Evolutionary conservation across 1,140 invertebrate species (phyloP).

Genomic region (Maconellicoccus hirsutus): DNA sequence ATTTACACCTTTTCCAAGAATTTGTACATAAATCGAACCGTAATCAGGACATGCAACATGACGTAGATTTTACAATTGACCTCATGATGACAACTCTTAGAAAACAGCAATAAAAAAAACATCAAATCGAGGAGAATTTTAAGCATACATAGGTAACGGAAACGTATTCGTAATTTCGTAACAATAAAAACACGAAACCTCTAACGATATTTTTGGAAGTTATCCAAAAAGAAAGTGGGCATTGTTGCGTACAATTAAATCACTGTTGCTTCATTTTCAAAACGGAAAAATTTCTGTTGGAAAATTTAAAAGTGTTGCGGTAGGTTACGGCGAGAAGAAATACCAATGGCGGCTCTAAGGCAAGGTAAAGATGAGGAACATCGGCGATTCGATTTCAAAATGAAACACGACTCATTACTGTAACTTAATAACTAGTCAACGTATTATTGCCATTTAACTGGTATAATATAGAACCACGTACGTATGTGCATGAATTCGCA

Average conservation of each 20-base stretch:
- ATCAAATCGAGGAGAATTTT: too few species aligned
- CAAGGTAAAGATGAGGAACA: neutral
- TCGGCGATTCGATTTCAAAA: neutral
- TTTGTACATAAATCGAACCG: too few species aligned
- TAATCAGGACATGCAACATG: too few species aligned
- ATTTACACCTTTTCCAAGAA: too few species aligned
- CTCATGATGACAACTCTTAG: too few species aligned
- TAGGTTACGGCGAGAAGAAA: too few species aligned
- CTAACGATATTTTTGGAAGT: neutral
- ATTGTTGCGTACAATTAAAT: neutral
- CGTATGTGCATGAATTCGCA: neutral
- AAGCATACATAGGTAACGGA: too few species aligned
- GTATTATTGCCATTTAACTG: neutral
- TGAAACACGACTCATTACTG: neutral
- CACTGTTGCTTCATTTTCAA: neutral
- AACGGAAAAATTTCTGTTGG: too few species aligned
- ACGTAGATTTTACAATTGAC: too few species aligned
- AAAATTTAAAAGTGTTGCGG: too few species aligned
- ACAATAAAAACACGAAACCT: neutral
- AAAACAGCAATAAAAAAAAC: too few species aligned
- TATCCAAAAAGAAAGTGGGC: neutral
- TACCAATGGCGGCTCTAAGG: neutral
- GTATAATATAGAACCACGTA: neutral
- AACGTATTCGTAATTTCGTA: neutral
- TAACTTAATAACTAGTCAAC: conserved; percentile 5